phyloP scores from a whole-genome alignment of 1,140 invertebrate species.

The Centruroides vittatus region DNA sequence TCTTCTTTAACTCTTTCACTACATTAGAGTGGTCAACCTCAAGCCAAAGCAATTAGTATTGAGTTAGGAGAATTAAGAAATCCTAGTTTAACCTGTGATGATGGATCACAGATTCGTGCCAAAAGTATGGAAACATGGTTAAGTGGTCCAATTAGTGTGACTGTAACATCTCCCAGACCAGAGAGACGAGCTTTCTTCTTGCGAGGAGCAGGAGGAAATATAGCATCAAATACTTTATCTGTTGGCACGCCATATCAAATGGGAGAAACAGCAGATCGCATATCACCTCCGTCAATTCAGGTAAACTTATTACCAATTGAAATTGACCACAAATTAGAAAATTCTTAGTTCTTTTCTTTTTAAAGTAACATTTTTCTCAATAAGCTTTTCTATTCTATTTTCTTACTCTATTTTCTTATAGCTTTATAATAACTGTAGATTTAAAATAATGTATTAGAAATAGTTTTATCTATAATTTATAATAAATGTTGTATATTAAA shows the following conservation, averaged over 20 bases:
- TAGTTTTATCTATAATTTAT: too few relatives aligned
- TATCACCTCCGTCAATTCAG: too few relatives aligned
- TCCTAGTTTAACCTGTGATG: constrained; percentile 16
- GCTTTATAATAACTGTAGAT: too few relatives aligned
- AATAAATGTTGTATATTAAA: too few relatives aligned
- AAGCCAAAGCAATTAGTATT: constrained; percentile 15
- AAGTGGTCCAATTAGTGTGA: constrained; percentile 11
- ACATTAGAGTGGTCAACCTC: not conserved
- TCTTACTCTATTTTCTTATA: too few relatives aligned
- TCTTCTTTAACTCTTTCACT: too few relatives aligned
- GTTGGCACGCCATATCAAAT: not conserved
- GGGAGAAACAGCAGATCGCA: not conserved
- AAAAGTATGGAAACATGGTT: constrained; percentile 17
- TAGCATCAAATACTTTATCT: not conserved
- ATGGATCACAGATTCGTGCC: constrained; percentile 11
- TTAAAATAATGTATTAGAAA: too few relatives aligned
- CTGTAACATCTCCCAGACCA: constrained; percentile 20
- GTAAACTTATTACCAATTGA: too few relatives aligned
- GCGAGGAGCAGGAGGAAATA: constrained; percentile 6
- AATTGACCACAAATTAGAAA: too few relatives aligned
- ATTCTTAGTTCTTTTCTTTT: too few relatives aligned
- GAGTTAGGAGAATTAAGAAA: constrained; percentile 19
- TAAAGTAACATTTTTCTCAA: too few relatives aligned
- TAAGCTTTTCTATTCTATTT: too few relatives aligned
- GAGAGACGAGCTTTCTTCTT: constrained; percentile 21